Conservation (phyloP, 2,797 vertebrate genomes). For the Eleutherodactylus coqui region DNA sequence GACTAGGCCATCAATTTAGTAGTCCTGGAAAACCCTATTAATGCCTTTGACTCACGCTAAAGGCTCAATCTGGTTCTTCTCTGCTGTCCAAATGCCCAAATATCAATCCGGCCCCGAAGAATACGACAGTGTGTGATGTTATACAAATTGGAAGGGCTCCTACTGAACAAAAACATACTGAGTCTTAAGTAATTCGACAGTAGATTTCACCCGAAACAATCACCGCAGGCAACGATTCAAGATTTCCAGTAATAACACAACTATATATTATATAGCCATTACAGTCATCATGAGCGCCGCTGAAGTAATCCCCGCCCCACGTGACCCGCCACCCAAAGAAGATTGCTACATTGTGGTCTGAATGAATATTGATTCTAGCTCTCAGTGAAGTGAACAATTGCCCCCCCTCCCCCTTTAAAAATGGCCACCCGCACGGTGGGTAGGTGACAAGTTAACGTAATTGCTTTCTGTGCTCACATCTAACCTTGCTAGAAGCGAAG, state of each 20-base stretch:
- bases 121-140: background rate
- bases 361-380: conserved; percentile 6
- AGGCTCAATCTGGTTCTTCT: too few relatives aligned
- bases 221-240: background rate
- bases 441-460: conserved; percentile 6
- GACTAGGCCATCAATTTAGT: too few relatives aligned
- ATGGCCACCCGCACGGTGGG: background rate
- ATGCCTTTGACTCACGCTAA: background rate
- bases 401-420: background rate
- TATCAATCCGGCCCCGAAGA: background rate
- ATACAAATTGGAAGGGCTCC: background rate
- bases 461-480: background rate
- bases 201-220: conserved; percentile 8
- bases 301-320: background rate
- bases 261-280: background rate
- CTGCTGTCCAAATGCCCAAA: background rate
- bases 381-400: background rate
- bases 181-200: background rate
- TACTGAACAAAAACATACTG: background rate
- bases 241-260: background rate
- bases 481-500: conserved; percentile 11
- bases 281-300: background rate
- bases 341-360: background rate
- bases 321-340: background rate
- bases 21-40: background rate